Evolutionary conservation across 2,888 invertebrate genomes (phyloP).

Genomic region (Corythucha ciliata): DNA sequence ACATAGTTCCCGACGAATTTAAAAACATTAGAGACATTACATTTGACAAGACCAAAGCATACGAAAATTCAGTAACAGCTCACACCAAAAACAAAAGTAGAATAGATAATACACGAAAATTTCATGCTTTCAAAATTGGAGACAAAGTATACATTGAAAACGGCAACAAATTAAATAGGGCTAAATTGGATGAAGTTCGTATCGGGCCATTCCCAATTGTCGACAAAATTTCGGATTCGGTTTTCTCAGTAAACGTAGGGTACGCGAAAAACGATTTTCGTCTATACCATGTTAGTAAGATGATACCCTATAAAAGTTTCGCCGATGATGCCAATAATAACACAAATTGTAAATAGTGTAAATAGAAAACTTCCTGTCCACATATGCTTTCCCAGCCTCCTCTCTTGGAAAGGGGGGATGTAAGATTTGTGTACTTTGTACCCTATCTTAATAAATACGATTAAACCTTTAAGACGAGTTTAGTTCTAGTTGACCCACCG

Average conservation of each 20-base stretch:
- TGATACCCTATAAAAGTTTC: slow-evolving; percentile 1
- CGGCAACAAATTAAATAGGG: slow-evolving; percentile 15
- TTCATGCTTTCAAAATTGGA: not conserved
- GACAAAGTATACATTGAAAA: slow-evolving; percentile 20
- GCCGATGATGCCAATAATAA: too few species aligned
- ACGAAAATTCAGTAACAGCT: slow-evolving; percentile 21
- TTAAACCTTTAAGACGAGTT: too few species aligned
- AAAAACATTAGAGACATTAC: slow-evolving; percentile 24
- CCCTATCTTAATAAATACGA: too few species aligned
- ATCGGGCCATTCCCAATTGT: slow-evolving; percentile 13
- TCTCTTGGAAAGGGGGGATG: too few species aligned
- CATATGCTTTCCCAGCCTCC: too few species aligned
- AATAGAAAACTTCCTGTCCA: too few species aligned
- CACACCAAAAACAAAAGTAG: slow-evolving; percentile 24
- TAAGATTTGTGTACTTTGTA: too few species aligned
- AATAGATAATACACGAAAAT: slow-evolving; percentile 3
- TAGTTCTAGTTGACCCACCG: too few species aligned
- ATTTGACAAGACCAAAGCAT: slow-evolving; percentile 22
- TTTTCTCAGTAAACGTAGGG: slow-evolving; percentile 1
- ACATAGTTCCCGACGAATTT: slow-evolving; percentile 28
- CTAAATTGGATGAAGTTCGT: slow-evolving; percentile 12
- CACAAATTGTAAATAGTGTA: too few species aligned
- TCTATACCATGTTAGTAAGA: slow-evolving; percentile 11
- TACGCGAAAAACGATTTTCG: slow-evolving; percentile 8
- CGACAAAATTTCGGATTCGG: slow-evolving; percentile 10